Evolutionary conservation across 1,140 invertebrate genomes (phyloP).

Genomic region (Solen grandis): DNA sequence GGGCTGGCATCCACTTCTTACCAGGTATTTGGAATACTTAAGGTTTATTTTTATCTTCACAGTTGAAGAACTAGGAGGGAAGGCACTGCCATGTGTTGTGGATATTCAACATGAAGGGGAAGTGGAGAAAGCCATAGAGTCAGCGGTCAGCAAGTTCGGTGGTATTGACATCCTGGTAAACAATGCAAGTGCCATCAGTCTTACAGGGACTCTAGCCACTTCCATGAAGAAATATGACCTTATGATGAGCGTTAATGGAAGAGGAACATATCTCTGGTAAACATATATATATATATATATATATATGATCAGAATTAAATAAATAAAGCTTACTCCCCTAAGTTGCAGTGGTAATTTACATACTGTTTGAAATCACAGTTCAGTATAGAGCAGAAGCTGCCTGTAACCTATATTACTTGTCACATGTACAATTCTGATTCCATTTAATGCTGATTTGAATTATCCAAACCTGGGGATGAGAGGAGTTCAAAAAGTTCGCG

Average conservation of each 20-base stretch:
- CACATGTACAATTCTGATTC: too few species aligned
- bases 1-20: too few species aligned
- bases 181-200: constrained; percentile 97
- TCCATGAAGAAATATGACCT: constrained; percentile 91
- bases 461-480: too few species aligned
- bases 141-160: constrained; percentile 94
- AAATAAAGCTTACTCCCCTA: too few species aligned
- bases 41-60: constrained; percentile 65
- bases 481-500: too few species aligned
- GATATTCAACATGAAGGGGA: constrained; percentile 90
- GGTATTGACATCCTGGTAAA: constrained; percentile 97
- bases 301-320: background rate
- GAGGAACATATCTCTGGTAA: constrained; percentile 81
- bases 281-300: background rate
- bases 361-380: too few species aligned
- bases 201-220: constrained; percentile 92
- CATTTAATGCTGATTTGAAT: too few species aligned
- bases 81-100: constrained; percentile 94
- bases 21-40: too few species aligned
- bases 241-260: constrained; percentile 81
- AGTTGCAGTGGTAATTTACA: too few species aligned
- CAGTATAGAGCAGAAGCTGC: background rate
- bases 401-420: background rate
- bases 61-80: constrained; percentile 96
- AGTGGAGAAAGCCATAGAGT: constrained; percentile 91